A percentile compares a stretch with the other conserved stretches of the same genome.
Conservation (phyloP, 2,888 invertebrate genomes). For the Erebia aethiops region DNA sequence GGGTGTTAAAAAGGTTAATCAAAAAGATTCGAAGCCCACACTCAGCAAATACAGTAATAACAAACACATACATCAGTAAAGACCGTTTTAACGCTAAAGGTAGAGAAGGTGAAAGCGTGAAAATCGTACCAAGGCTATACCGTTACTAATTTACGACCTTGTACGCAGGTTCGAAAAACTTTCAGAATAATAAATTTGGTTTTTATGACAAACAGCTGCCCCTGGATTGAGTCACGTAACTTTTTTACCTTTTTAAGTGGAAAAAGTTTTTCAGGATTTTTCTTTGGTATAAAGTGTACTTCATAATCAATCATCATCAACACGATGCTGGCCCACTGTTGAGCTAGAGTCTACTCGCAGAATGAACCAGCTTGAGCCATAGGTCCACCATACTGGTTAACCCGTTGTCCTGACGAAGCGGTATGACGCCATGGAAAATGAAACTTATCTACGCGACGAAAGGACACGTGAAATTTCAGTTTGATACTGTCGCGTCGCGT, state of each 20-base stretch:
- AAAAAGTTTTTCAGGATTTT: background rate
- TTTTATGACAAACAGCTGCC: conserved; percentile 17
- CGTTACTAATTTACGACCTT: conserved; percentile 12
- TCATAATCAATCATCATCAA: too few species aligned
- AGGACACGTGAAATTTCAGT: too few species aligned
- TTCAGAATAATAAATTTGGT: conserved; percentile 15
- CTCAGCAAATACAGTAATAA: conserved; percentile 1
- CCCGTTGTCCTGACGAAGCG: too few species aligned
- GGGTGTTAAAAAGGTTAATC: background rate
- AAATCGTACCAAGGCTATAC: conserved; percentile 7
- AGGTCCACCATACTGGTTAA: background rate
- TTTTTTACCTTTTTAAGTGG: background rate
- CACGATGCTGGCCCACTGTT: too few species aligned
- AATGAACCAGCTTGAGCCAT: too few species aligned
- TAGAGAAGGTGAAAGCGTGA: conserved; percentile 5
- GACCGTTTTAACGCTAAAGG: background rate
- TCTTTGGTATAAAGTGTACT: too few species aligned
- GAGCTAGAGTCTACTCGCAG: too few species aligned
- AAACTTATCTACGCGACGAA: too few species aligned
- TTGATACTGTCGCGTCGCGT: too few species aligned
- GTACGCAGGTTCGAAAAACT: background rate
- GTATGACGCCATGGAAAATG: too few species aligned
- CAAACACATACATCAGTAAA: conserved; percentile 13
- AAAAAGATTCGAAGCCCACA: background rate
- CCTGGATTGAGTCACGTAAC: background rate